Evolutionary conservation across 2,113 vertebrate species (phyloP).

Genomic region (Elanoides forficatus): DNA sequence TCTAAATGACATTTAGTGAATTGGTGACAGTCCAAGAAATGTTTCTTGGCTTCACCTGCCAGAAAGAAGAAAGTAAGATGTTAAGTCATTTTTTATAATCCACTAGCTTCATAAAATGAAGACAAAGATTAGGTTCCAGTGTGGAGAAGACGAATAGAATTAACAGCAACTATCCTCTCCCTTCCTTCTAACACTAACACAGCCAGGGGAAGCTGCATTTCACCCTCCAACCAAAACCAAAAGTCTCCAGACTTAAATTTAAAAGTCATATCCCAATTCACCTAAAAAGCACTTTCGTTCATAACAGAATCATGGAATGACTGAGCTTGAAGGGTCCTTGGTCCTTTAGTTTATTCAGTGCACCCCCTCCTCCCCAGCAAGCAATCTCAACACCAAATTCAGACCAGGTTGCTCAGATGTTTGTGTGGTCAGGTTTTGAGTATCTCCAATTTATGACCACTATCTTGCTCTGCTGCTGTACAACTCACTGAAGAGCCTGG

Average conservation of each 20-base stretch:
- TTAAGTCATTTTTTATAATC: not conserved
- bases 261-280: not conserved
- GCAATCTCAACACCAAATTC: not conserved
- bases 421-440: not conserved
- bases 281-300: not conserved
- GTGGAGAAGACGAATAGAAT: not conserved
- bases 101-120: not conserved
- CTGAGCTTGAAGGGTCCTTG: not conserved
- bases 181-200: not conserved
- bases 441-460: not conserved
- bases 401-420: not conserved
- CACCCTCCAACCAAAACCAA: not conserved
- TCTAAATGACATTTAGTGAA: not conserved
- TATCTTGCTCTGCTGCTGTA: not conserved
- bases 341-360: not conserved
- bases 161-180: not conserved
- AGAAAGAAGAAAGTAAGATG: not conserved
- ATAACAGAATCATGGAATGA: not conserved
- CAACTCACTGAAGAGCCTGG: not conserved
- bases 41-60: not conserved
- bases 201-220: not conserved
- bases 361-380: rapidly evolving
- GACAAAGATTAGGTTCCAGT: not conserved
- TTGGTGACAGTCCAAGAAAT: not conserved
- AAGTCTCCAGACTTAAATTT: not conserved